These are phyloP conservation scores for Penelope pileata DNA, from an alignment of 2,113 vertebrate genomes.

Conservation along the genomic window DNA sequence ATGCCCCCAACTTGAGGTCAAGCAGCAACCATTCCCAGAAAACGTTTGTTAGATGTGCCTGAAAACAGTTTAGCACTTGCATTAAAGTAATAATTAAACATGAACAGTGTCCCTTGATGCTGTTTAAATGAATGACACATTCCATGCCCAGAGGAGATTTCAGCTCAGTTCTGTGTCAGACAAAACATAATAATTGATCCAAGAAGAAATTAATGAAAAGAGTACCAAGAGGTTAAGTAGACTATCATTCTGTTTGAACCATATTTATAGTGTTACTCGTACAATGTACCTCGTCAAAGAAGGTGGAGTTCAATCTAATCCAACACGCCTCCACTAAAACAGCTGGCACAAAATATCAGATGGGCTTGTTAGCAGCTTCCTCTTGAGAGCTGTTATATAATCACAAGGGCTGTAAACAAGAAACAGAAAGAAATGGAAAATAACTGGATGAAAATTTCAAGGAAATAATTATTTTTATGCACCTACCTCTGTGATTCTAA, in stretches of 20 bases:
- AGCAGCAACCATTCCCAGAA: conserved; percentile 49
- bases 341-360: conserved; percentile 31
- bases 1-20: conserved; percentile 62
- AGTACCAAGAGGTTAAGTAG: conserved; percentile 44
- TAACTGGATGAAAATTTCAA: background rate
- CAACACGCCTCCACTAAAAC: background rate
- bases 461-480: background rate
- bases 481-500: background rate
- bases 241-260: conserved; percentile 8
- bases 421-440: conserved; percentile 41
- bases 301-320: background rate
- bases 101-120: conserved; percentile 57
- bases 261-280: background rate
- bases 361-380: conserved; percentile 5
- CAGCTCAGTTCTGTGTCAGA: conserved; percentile 53
- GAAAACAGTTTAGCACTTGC: conserved; percentile 66
- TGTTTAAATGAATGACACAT: conserved; percentile 68
- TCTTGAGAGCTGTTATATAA: conserved; percentile 46
- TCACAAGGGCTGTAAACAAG: background rate
- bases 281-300: background rate
- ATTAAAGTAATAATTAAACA: conserved; percentile 66
- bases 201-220: conserved; percentile 57
- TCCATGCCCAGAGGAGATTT: conserved; percentile 60
- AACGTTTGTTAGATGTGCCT: conserved; percentile 62
- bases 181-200: conserved; percentile 62